A percentile compares a stretch with the other conserved stretches of the same genome.
Conservation (phyloP, 2,797 vertebrate species). For the Manis crassicaudata region DNA sequence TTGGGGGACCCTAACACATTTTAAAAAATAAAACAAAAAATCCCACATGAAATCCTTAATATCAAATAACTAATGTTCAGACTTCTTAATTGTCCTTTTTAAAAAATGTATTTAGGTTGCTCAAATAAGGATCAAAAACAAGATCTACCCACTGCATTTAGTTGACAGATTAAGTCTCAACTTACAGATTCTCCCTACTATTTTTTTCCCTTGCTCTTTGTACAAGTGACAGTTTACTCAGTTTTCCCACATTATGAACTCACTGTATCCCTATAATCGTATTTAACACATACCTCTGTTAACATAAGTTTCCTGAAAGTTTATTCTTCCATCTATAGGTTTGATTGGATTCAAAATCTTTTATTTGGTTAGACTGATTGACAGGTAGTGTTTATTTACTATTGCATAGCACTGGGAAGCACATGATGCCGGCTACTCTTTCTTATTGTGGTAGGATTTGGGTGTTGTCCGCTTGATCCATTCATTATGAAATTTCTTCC, state of each 20-base stretch:
- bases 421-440: not conserved
- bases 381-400: not conserved
- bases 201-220: not conserved
- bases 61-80: constrained; percentile 11
- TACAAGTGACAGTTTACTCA: not conserved
- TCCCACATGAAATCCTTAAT: not conserved
- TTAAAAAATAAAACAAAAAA: not conserved
- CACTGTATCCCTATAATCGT: not conserved
- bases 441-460: not conserved
- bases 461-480: not conserved
- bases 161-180: not conserved
- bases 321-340: not conserved
- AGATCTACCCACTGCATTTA: not conserved
- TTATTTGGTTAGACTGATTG: not conserved
- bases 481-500: not conserved
- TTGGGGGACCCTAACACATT: not conserved
- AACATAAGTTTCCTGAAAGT: constrained; percentile 4
- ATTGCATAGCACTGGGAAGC: not conserved
- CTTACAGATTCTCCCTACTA: not conserved
- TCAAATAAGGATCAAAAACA: not conserved
- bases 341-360: constrained; percentile 3
- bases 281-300: not conserved
- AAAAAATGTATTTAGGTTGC: not conserved
- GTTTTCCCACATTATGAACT: not conserved
- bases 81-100: not conserved